Evolutionary conservation across 1,140 invertebrate genomes (phyloP).

Genomic region (Thereuonema tuberculata): DNA sequence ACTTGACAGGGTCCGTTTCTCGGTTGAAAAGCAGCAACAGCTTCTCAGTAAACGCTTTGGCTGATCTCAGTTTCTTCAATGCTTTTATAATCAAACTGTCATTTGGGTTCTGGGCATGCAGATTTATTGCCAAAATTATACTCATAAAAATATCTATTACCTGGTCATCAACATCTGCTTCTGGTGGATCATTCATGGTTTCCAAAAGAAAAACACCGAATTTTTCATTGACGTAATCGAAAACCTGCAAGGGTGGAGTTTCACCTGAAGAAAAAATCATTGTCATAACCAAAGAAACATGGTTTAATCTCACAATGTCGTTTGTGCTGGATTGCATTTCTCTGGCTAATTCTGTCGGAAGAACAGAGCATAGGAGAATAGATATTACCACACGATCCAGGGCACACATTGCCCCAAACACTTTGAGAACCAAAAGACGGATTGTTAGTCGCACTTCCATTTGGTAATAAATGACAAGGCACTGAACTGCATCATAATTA

Average conservation of each 20-base stretch:
- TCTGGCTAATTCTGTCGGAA: constrained; percentile 73
- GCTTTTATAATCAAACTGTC: constrained; percentile 64
- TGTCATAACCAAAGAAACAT: too few species aligned
- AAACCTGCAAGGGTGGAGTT: too few species aligned
- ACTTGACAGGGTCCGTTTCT: constrained; percentile 76
- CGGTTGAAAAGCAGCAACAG: constrained; percentile 69
- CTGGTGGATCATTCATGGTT: constrained; percentile 59
- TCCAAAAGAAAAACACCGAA: constrained; percentile 66
- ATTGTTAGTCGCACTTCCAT: constrained; percentile 54
- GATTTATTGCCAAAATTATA: constrained; percentile 69
- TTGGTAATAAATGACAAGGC: neutral
- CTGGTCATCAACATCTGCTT: constrained; percentile 51
- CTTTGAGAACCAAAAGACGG: constrained; percentile 59
- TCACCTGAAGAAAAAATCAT: too few species aligned
- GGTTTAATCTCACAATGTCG: too few species aligned
- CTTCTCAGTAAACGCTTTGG: constrained; percentile 80
- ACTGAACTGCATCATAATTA: neutral
- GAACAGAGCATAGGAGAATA: constrained; percentile 65
- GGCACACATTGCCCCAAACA: constrained; percentile 71
- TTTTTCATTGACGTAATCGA: constrained; percentile 60
- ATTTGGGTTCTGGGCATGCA: constrained; percentile 52
- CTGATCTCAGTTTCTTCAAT: constrained; percentile 49
- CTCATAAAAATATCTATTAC: constrained; percentile 69
- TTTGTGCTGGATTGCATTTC: constrained; percentile 24
- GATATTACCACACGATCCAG: constrained; percentile 61